Percentiles rank a stretch among this genome's conserved stretches.
Conservation (phyloP, 2,888 invertebrate species). For the Ophioninae sp. region DNA sequence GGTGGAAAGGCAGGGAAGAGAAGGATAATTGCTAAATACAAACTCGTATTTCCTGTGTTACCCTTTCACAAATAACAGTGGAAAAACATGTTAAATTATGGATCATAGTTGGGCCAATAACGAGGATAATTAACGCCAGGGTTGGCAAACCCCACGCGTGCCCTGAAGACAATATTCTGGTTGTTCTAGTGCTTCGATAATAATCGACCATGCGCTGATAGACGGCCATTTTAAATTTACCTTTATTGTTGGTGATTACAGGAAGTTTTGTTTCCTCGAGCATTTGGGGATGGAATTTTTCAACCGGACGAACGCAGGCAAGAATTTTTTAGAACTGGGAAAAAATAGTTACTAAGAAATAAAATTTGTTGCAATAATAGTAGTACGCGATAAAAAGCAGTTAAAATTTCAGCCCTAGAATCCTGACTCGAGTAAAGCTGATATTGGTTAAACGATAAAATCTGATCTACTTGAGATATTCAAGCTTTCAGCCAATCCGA, state of each 20-base stretch:
- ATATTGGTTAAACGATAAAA: no score
- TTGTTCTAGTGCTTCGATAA: not conserved
- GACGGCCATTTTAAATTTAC: not conserved
- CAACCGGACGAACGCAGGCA: no score
- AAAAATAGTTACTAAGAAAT: no score
- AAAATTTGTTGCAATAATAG: no score
- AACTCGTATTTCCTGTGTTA: constrained; percentile 18
- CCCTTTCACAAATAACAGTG: constrained; percentile 29
- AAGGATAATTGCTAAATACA: constrained; percentile 36
- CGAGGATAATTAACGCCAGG: not conserved
- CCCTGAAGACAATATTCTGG: not conserved
- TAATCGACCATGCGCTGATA: not conserved
- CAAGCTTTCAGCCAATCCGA: no score
- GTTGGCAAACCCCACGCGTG: not conserved
- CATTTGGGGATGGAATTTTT: no score
- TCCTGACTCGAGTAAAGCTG: no score
- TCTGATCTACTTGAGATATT: no score
- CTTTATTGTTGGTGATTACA: not conserved
- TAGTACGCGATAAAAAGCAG: no score
- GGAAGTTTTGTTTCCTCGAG: no score
- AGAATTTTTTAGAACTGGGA: no score
- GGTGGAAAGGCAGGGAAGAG: not conserved
- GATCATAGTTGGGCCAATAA: not conserved
- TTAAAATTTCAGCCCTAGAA: no score
- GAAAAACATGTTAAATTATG: constrained; percentile 29